Conservation (phyloP, 2,888 invertebrate genomes). For the Leptinotarsa peninsularis region DNA sequence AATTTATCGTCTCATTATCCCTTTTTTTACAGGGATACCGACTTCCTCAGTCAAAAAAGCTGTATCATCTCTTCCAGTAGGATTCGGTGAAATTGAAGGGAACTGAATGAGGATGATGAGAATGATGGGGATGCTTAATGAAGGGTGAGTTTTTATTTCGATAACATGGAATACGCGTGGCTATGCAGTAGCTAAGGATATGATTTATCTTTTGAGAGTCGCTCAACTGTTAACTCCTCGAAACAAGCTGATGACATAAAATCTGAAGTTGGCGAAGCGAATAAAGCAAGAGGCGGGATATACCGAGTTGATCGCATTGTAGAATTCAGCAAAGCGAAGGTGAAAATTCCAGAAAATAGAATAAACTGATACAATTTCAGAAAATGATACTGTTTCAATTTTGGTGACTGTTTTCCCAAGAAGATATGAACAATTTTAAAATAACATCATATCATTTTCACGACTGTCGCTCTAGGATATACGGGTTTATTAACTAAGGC, state of each 20-base stretch:
- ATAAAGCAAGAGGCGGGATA: not conserved
- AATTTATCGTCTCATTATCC: conserved; percentile 1
- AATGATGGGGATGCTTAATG: conserved; percentile 19
- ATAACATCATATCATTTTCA: too few species aligned
- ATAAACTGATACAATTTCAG: too few species aligned
- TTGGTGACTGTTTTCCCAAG: too few species aligned
- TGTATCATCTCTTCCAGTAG: conserved; percentile 8
- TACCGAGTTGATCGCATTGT: not conserved
- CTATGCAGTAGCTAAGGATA: conserved; percentile 23
- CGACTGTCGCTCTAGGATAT: too few species aligned
- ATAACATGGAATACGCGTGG: conserved; percentile 44
- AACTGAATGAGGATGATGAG: not conserved
- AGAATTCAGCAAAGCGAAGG: not conserved
- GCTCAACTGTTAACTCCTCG: conserved; percentile 37
- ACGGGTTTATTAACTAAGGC: too few species aligned
- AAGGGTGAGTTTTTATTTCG: conserved; percentile 32
- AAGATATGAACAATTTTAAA: too few species aligned
- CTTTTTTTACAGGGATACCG: not conserved
- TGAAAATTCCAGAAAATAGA: not conserved
- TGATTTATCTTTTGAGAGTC: conserved; percentile 41
- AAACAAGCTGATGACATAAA: conserved; percentile 22
- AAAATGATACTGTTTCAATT: too few species aligned
- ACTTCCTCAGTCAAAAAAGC: conserved; percentile 1
- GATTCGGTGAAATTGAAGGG: not conserved
- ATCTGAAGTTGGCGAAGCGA: not conserved